A percentile compares a stretch with the other conserved stretches of the same genome.
These are phyloP conservation scores for Calameuta filiformis DNA, from an alignment of 2,888 invertebrate genomes.

Conservation along the genomic window DNA sequence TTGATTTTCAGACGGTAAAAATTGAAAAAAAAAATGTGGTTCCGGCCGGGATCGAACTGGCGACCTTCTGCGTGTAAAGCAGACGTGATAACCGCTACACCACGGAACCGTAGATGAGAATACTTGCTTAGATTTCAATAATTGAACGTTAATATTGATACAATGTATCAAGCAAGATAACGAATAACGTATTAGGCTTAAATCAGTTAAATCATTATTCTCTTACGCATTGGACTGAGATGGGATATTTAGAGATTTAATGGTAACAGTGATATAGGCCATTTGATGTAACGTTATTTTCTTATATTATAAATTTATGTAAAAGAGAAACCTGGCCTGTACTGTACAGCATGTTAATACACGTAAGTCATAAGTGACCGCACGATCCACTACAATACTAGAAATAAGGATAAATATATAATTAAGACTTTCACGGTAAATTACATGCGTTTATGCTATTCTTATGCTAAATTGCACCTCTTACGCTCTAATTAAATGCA, in stretches of 20 bases:
- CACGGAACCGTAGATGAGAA: slow-evolving; percentile 61
- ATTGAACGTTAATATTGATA: background rate
- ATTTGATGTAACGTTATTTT: background rate
- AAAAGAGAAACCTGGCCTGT: slow-evolving; percentile 25
- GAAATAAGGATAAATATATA: background rate
- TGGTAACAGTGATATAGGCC: background rate
- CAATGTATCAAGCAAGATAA: background rate
- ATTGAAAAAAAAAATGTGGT: slow-evolving; percentile 53
- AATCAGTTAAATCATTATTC: rapidly evolving
- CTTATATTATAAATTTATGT: slow-evolving; percentile 25
- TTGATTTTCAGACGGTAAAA: background rate
- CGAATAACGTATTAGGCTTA: background rate
- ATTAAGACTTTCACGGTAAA: slow-evolving; percentile 9
- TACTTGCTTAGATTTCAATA: background rate
- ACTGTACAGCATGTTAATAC: slow-evolving; percentile 27
- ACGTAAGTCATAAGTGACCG: slow-evolving; percentile 2
- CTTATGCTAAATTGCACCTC: slow-evolving; percentile 34
- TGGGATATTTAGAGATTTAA: background rate
- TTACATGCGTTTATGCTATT: slow-evolving; percentile 10
- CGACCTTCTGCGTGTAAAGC: slow-evolving; percentile 70
- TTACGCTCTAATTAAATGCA: slow-evolving; percentile 29
- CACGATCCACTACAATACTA: background rate
- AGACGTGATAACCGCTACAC: slow-evolving; percentile 65
- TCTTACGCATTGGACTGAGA: background rate
- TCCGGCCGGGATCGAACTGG: slow-evolving; percentile 70